Evolutionary conservation across 2,113 vertebrate genomes (phyloP), one percentile per base, ranked within the genome.

Genomic region (Stegostoma tigrinum): DNA sequence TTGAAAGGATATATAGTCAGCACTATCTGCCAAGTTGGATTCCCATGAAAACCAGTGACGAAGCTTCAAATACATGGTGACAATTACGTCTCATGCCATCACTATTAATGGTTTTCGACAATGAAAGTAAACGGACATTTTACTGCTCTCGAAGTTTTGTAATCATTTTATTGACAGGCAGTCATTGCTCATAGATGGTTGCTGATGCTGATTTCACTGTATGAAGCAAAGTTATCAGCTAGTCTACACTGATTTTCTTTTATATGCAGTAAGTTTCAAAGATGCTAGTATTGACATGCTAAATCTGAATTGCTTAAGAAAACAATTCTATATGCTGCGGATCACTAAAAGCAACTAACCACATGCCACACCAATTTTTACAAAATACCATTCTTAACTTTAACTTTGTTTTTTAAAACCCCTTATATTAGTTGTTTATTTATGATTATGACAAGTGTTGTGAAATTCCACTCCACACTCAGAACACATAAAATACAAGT

Each of bases 121-220:
- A 38, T 68, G 66, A 45, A 67, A 94, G 61, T 94, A 64, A n/a
- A 68, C 23, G 90, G 90, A 19, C 21, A 45, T 94, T 90, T 61
- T 42, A n/a, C 8, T 68, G 64, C 3, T 94, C 27, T 42, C 66
- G 42, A 70, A 23, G 67, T n/a, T 48, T 90, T 91, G 87, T 61
- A 55, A 34, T 55, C 48, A 45, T 94, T 72, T 45, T 95, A 48
- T 42, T 68, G n/a, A n/a, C 23, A 48, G 42, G 38, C 21, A 94
- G 17, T 94, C 5, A 4, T 94, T 38, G 64, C 68, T 94, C 42
- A 52, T 5, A 52, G 27, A 30, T 48, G 24, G 67, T 95, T 72
- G 45, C 68, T 95, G 24, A 52, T 24, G 72, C 24, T 61, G 87
- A 27, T 95, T 95, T 95, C 94, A 72, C 94, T 45, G 66, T 95